Percentiles rank a stretch among this genome's conserved stretches.
Evolutionary conservation across 2,888 invertebrate species (phyloP).

Genomic region (Drosophila siamana): DNA sequence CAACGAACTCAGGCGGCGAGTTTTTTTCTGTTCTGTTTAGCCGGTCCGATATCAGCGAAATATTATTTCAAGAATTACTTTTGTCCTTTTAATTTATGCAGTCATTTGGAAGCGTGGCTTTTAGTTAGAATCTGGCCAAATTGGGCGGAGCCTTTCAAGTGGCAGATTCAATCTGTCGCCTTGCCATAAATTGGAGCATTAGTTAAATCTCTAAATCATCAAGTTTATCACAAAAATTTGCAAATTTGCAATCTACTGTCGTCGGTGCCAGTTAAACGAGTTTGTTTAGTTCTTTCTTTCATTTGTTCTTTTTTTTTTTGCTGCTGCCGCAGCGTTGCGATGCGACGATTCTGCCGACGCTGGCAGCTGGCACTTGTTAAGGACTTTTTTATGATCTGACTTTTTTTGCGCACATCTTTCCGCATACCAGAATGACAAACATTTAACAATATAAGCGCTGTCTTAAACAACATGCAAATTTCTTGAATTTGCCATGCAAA

Average conservation of each 20-base stretch:
- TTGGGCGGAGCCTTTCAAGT: conserved; percentile 41
- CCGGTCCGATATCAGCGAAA: no score
- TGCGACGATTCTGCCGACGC: conserved; percentile 32
- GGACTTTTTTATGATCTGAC: conserved; percentile 59
- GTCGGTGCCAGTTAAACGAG: conserved; percentile 56
- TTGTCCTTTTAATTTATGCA: conserved; percentile 49
- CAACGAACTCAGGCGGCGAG: conserved; percentile 22
- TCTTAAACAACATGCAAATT: conserved; percentile 66
- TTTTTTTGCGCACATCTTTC: conserved; percentile 57
- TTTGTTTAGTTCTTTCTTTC: conserved; percentile 70
- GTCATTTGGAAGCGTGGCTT: conserved; percentile 7
- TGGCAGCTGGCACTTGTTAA: conserved; percentile 45
- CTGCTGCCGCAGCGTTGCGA: conserved; percentile 39
- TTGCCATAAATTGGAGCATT: conserved; percentile 77
- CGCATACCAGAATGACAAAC: conserved; percentile 63
- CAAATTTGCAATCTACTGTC: conserved; percentile 47
- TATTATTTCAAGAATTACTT: conserved; percentile 1
- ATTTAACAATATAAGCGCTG: conserved; percentile 28
- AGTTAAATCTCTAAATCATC: conserved; percentile 62
- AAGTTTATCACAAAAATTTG: conserved; percentile 61
- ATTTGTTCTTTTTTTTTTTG: conserved; percentile 65
- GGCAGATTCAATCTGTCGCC: conserved; percentile 35
- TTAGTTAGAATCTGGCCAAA: background rate
- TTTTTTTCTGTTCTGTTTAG: no score
- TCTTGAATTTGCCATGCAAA: conserved; percentile 63